Percentiles rank a stretch among this genome's conserved stretches.
These are phyloP conservation scores for rabbit (Oryctolagus cuniculus) DNA, from an alignment of 2,113 vertebrate species.

Conservation along the genomic window mOryCun1.1 NC_091438.1:133047501-133048000, in stretches of 20 bases:
- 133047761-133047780: background rate
- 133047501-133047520: conserved; percentile 11
- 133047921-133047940: conserved; percentile 92
- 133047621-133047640: background rate
- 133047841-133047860: conserved; percentile 16
- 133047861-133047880: conserved; percentile 66
- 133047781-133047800: conserved; percentile 41
- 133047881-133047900: conserved; percentile 90
- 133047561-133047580: background rate
- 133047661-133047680: background rate
- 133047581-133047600: background rate
- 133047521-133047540: background rate
- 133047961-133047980: background rate
- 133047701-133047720: background rate
- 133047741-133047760: background rate
- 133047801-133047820: conserved; percentile 46
- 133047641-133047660: background rate
- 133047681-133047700: background rate
- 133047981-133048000: background rate
- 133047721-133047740: background rate
- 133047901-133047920: conserved; percentile 95
- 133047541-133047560: background rate
- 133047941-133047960: conserved; percentile 82
- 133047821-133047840: conserved; percentile 58
- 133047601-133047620: background rate